Evolutionary conservation across 2,888 invertebrate genomes (phyloP).

Genomic region (Lasioglossum lativentre): DNA sequence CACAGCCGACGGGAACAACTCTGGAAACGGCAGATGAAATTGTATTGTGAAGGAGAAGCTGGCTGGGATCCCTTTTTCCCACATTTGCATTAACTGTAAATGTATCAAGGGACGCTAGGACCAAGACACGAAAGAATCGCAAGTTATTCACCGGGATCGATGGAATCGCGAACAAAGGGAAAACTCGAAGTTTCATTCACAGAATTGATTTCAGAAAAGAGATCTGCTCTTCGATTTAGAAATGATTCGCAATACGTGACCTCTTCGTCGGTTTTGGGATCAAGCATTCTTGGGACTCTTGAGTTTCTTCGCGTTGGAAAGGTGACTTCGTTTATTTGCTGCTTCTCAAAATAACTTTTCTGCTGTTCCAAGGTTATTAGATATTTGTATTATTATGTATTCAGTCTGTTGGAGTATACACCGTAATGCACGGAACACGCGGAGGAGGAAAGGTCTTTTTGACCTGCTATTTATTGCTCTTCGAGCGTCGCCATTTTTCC

Average conservation of each 20-base stretch:
- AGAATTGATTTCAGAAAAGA: background rate
- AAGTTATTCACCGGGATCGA: slow-evolving; percentile 58
- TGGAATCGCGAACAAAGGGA: slow-evolving; percentile 50
- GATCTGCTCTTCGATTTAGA: background rate
- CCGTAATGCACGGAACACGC: too few relatives aligned
- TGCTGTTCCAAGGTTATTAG: too few relatives aligned
- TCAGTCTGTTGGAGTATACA: too few relatives aligned
- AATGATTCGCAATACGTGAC: too few relatives aligned
- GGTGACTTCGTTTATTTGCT: background rate
- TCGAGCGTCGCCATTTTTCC: too few relatives aligned
- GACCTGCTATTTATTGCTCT: too few relatives aligned
- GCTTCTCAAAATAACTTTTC: too few relatives aligned
- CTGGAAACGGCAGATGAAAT: slow-evolving; percentile 51
- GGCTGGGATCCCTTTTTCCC: slow-evolving; percentile 36
- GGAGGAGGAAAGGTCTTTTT: too few relatives aligned
- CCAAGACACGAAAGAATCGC: slow-evolving; percentile 52
- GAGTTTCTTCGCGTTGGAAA: background rate
- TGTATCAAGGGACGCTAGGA: slow-evolving; percentile 53
- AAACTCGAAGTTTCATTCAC: slow-evolving; percentile 49
- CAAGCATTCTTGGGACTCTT: background rate
- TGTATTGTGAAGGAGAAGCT: slow-evolving; percentile 57
- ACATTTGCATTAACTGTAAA: slow-evolving; percentile 66
- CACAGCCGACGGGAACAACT: slow-evolving; percentile 16
- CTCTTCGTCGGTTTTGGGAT: background rate
- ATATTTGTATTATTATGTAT: too few relatives aligned